A percentile compares a stretch with the other conserved stretches of the same genome.
These are phyloP conservation scores for Monopterus albus DNA, from an alignment of 2,113 vertebrate genomes.

Conservation along the genomic window DNA sequence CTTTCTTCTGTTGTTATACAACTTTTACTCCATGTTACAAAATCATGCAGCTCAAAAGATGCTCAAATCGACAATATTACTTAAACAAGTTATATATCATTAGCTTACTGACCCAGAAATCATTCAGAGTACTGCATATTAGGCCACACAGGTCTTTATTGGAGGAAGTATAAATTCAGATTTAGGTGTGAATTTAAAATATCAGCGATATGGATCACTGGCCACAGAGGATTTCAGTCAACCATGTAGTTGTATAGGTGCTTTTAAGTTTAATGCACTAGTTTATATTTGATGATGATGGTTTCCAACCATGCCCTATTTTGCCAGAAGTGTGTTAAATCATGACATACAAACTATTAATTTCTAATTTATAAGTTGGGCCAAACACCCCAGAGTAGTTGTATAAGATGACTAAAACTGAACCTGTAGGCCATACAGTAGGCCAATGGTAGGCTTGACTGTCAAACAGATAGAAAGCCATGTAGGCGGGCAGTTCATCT, in stretches of 20 bases:
- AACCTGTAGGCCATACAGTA: conserved; percentile 11
- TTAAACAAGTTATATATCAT: neutral
- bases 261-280: conserved; percentile 17
- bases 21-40: neutral
- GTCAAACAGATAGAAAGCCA: neutral
- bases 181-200: conserved; percentile 45
- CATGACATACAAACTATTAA: conserved; percentile 24
- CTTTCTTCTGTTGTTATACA: neutral
- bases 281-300: conserved; percentile 27
- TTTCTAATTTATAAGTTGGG: conserved; percentile 46
- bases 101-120: neutral
- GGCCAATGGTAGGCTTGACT: conserved; percentile 18
- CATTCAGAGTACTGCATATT: neutral
- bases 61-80: neutral
- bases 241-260: neutral
- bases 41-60: neutral
- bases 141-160: conserved; percentile 21
- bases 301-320: conserved; percentile 44
- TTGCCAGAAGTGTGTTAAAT: conserved; percentile 43
- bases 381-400: conserved; percentile 11
- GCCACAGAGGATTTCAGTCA: conserved; percentile 62
- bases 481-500: neutral
- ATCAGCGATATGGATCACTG: conserved; percentile 55
- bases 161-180: conserved; percentile 34
- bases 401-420: conserved; percentile 33